Evolutionary conservation across 2,888 invertebrate species (phyloP).

Genomic region (Cephus runcator): DNA sequence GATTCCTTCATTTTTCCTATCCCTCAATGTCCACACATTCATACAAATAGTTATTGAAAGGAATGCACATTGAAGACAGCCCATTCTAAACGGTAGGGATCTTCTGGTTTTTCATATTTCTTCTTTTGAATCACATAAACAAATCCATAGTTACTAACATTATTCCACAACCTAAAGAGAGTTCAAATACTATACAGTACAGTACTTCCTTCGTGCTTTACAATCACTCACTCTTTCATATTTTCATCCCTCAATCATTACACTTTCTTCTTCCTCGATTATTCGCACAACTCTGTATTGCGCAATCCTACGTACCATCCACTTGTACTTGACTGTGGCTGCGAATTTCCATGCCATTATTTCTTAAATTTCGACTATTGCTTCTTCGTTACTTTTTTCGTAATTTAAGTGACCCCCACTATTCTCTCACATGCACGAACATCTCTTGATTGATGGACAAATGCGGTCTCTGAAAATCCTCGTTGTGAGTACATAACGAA

Average conservation of each 20-base stretch:
- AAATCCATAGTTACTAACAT: neutral
- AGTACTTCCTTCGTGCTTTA: neutral
- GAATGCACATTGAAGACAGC: neutral
- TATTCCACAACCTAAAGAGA: neutral
- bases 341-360: neutral
- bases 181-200: neutral
- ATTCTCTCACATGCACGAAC: too few relatives aligned
- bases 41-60: neutral
- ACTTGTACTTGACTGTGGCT: neutral
- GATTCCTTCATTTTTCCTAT: constrained; percentile 8
- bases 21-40: neutral
- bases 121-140: constrained; percentile 6
- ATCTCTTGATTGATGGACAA: too few relatives aligned
- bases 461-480: too few relatives aligned
- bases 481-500: too few relatives aligned
- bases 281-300: neutral
- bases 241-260: neutral
- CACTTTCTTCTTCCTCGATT: neutral
- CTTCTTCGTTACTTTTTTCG: too few relatives aligned
- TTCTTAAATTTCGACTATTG: neutral
- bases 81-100: neutral
- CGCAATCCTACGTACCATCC: neutral
- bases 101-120: neutral
- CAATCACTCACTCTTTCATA: neutral
- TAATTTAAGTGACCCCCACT: too few relatives aligned